Percentiles rank a stretch among this genome's conserved stretches.
These are phyloP conservation scores for Lepidiolamprologus cunningtoni DNA, from an alignment of 2,113 vertebrate species.

Conservation along the genomic window DNA sequence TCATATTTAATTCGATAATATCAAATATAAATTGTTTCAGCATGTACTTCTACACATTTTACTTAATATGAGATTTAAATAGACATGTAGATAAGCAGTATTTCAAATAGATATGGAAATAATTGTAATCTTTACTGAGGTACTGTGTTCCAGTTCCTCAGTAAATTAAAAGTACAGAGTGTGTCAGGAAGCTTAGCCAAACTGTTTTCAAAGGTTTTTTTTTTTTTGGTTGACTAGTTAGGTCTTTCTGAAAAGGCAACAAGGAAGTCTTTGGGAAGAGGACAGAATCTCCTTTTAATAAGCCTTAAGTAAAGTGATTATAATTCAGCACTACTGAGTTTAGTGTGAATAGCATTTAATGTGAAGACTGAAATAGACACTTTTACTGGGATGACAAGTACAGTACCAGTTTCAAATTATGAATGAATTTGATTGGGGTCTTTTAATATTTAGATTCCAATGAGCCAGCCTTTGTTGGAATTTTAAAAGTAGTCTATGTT, in stretches of 20 bases:
- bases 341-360: background rate
- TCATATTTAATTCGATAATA: background rate
- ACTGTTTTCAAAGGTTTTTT: background rate
- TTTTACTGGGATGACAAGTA: background rate
- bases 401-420: accelerated
- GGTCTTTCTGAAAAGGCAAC: background rate
- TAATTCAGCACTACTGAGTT: background rate
- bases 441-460: background rate
- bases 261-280: background rate
- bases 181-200: background rate
- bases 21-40: background rate
- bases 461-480: background rate
- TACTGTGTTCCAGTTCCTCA: background rate
- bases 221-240: background rate
- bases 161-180: background rate
- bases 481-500: background rate
- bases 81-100: background rate
- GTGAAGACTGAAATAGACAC: background rate
- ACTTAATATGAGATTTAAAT: background rate
- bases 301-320: background rate
- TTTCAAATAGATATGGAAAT: background rate
- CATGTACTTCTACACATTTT: background rate
- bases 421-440: background rate
- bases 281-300: background rate
- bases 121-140: background rate